Evolutionary conservation across 2,888 invertebrate species (phyloP).

Genomic region (Cryptus viduatorius): DNA sequence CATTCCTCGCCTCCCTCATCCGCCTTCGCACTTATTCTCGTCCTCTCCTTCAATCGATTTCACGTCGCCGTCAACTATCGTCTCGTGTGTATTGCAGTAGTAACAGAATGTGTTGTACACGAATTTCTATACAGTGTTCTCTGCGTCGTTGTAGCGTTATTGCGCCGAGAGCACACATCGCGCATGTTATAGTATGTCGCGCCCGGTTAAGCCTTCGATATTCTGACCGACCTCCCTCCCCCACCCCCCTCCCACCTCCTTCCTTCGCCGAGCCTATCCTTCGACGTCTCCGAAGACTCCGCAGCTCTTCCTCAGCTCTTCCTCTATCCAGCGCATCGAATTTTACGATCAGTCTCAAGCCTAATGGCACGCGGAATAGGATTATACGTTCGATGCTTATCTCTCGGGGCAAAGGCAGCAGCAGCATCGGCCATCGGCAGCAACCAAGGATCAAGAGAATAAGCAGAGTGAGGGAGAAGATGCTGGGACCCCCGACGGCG

Average conservation of each 20-base stretch:
- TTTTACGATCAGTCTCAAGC: constrained; percentile 70
- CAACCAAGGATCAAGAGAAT: constrained; percentile 41
- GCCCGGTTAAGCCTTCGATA: neutral
- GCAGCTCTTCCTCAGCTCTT: neutral
- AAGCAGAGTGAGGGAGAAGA: constrained; percentile 27
- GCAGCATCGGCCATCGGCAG: constrained; percentile 34
- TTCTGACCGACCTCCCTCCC: constrained; percentile 8
- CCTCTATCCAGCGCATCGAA: constrained; percentile 64
- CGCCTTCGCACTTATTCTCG: constrained; percentile 34
- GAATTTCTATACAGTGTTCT: constrained; percentile 25
- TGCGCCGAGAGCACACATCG: too few species aligned
- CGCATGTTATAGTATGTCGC: too few species aligned
- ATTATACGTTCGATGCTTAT: constrained; percentile 71
- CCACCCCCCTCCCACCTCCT: neutral
- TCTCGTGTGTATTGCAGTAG: neutral
- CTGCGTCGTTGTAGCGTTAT: constrained; percentile 70
- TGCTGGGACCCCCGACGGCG: constrained; percentile 64
- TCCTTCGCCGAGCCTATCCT: constrained; percentile 3
- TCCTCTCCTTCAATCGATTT: constrained; percentile 32
- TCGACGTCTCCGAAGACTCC: neutral
- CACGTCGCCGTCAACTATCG: constrained; percentile 35
- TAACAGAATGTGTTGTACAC: constrained; percentile 59
- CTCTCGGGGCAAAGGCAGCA: constrained; percentile 64
- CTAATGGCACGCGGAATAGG: constrained; percentile 73
- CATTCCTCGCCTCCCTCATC: constrained; percentile 59